Percentiles rank a stretch among this genome's conserved stretches.
These are phyloP conservation scores for Drosophila takahashii DNA, from an alignment of 1,140 invertebrate species.

Conservation along the genomic window DNA sequence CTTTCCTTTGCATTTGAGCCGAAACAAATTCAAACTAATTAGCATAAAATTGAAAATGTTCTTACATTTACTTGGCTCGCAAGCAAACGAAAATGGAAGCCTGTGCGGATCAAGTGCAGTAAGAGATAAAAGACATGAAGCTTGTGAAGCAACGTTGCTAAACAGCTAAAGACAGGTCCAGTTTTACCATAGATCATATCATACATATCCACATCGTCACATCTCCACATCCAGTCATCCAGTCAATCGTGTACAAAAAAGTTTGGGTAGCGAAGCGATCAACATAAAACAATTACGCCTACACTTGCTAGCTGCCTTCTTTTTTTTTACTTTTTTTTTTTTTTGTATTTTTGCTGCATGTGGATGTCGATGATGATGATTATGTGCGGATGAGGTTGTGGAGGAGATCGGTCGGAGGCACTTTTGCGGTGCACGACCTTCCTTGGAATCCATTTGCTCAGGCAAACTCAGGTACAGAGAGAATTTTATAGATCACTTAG, in stretches of 20 bases:
- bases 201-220: constrained; percentile 6
- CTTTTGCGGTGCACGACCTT: constrained; percentile 67
- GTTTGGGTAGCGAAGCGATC: constrained; percentile 69
- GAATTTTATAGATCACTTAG: background rate
- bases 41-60: constrained; percentile 77
- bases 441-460: constrained; percentile 13
- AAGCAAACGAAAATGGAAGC: background rate
- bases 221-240: background rate
- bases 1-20: constrained; percentile 5
- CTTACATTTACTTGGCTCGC: constrained; percentile 34
- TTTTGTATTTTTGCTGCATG: constrained; percentile 1
- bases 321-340: background rate
- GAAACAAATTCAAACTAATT: constrained; percentile 63
- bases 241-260: constrained; percentile 17
- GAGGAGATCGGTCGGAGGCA: constrained; percentile 1
- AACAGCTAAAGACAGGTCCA: background rate
- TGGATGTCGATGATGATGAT: constrained; percentile 19
- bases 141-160: constrained; percentile 17
- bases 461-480: constrained; percentile 12
- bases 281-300: constrained; percentile 81
- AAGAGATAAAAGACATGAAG: constrained; percentile 46
- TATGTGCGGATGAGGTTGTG: constrained; percentile 8
- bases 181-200: constrained; percentile 20
- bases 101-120: constrained; percentile 38
- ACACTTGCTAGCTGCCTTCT: constrained; percentile 53